Evolutionary conservation across 2,797 vertebrate genomes (phyloP).

Genomic region (Phylloscopus collybita): DNA sequence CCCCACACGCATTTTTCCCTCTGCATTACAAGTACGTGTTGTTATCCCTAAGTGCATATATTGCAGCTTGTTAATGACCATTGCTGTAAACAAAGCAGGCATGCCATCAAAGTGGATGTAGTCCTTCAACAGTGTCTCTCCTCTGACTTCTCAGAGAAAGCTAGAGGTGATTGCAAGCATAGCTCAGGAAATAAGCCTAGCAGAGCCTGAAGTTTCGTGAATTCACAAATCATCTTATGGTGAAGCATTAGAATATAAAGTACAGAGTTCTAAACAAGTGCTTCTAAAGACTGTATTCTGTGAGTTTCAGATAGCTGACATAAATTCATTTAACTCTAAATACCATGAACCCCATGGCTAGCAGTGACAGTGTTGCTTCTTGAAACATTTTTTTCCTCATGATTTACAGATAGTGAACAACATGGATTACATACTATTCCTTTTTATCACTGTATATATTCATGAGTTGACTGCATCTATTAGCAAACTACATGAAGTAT

Average conservation of each 20-base stretch:
- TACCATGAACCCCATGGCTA: slow-evolving; percentile 40
- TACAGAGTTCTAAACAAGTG: slow-evolving; percentile 63
- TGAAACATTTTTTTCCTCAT: slow-evolving; percentile 16
- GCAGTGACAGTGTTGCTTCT: slow-evolving; percentile 55
- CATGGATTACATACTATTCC: slow-evolving; percentile 15
- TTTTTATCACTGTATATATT: slow-evolving; percentile 50
- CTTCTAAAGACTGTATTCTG: slow-evolving; percentile 42
- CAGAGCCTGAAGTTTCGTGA: slow-evolving; percentile 36
- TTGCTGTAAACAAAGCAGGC: slow-evolving; percentile 31
- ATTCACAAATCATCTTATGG: slow-evolving; percentile 58
- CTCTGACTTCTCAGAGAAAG: slow-evolving; percentile 39
- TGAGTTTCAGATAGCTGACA: slow-evolving; percentile 54
- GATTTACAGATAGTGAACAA: slow-evolving; percentile 42
- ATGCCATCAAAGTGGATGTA: background rate
- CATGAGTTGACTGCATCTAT: background rate
- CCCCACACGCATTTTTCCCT: accelerated
- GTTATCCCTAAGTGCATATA: background rate
- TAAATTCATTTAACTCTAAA: slow-evolving; percentile 67
- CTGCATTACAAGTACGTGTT: background rate
- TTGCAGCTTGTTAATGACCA: background rate
- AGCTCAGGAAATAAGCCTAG: slow-evolving; percentile 36
- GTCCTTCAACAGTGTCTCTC: slow-evolving; percentile 20
- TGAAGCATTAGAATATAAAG: slow-evolving; percentile 61
- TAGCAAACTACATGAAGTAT: background rate
- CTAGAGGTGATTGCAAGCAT: slow-evolving; percentile 40